Conservation (phyloP, 2,113 vertebrate genomes). For the Pleuronectes platessa region DNA sequence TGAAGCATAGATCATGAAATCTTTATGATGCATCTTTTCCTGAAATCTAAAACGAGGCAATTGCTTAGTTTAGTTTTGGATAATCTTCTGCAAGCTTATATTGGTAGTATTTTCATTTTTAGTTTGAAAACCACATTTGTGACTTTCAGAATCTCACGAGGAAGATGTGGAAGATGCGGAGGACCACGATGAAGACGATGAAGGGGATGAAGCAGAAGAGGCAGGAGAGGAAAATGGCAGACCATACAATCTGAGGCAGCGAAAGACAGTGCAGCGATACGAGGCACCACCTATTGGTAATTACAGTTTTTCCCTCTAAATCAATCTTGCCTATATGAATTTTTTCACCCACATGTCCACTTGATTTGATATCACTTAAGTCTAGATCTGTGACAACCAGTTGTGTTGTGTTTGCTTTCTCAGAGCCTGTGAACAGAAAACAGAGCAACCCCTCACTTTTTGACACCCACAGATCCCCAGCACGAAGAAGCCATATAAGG, state of each 20-base stretch:
- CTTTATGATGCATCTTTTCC: neutral
- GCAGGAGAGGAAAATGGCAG: slow-evolving; percentile 92
- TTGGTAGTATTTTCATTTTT: neutral
- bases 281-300: slow-evolving; percentile 97
- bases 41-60: neutral
- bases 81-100: neutral
- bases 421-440: slow-evolving; percentile 97
- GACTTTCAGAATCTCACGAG: slow-evolving; percentile 91
- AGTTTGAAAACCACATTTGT: neutral
- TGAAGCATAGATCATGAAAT: neutral
- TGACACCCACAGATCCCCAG: slow-evolving; percentile 97
- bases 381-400: slow-evolving; percentile 15
- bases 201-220: slow-evolving; percentile 94
- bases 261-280: slow-evolving; percentile 97
- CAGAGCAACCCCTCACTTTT: slow-evolving; percentile 95
- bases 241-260: slow-evolving; percentile 96
- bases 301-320: neutral
- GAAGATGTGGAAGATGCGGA: slow-evolving; percentile 89
- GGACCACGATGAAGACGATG: slow-evolving; percentile 96
- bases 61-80: neutral
- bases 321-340: too few species aligned
- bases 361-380: neutral
- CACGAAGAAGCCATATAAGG: slow-evolving; percentile 99
- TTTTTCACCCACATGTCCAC: neutral
- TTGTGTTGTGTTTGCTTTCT: slow-evolving; percentile 35